A percentile compares a stretch with the other conserved stretches of the same genome.
Conservation (phyloP, 1,140 invertebrate species). For the Sycophaga agraensis region DNA sequence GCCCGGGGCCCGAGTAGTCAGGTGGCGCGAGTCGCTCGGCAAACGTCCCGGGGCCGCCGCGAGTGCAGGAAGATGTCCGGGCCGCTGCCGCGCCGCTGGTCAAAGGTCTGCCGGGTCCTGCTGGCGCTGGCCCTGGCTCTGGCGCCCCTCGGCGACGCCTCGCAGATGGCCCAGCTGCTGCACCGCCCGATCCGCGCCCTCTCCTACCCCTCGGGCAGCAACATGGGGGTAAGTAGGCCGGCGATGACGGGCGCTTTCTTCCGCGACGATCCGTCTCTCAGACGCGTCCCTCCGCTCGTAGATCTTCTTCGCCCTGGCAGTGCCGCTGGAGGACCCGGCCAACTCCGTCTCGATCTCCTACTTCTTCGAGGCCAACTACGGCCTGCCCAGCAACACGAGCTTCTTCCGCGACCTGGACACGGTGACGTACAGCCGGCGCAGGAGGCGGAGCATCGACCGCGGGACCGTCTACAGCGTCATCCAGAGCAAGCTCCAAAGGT, state of each 20-base stretch:
- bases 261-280: not conserved
- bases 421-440: slow-evolving; percentile 9
- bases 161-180: slow-evolving; percentile 49
- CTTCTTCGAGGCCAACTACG: slow-evolving; percentile 75
- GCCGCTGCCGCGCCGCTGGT: no score
- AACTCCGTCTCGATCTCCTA: slow-evolving; percentile 72
- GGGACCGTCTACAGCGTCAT: slow-evolving; percentile 44
- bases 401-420: slow-evolving; percentile 7
- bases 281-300: slow-evolving; percentile 24
- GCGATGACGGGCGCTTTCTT: not conserved
- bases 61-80: no score
- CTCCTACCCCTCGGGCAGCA: slow-evolving; percentile 48
- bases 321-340: slow-evolving; percentile 70
- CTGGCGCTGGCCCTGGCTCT: no score
- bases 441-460: slow-evolving; percentile 44
- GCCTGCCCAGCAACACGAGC: slow-evolving; percentile 55
- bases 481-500: slow-evolving; percentile 50
- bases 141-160: no score
- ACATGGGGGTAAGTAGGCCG: slow-evolving; percentile 44
- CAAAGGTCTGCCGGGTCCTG: no score
- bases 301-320: slow-evolving; percentile 69
- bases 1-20: not conserved
- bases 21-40: not conserved
- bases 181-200: slow-evolving; percentile 51
- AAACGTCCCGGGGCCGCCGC: no score